phyloP scores from a whole-genome alignment of 2,888 invertebrate genomes.

The Ctenicera cuprea region DNA sequence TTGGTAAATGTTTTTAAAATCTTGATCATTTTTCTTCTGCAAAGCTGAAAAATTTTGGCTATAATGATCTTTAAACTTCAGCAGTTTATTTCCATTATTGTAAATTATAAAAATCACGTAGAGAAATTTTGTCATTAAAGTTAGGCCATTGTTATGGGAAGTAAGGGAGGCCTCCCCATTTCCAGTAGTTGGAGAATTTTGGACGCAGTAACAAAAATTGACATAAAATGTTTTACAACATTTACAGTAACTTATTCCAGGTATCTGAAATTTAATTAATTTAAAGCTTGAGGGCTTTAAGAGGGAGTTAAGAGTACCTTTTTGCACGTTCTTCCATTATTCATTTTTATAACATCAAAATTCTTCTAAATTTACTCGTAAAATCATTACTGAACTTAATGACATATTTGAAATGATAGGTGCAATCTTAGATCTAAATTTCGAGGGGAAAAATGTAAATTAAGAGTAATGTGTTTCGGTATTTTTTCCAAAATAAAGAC shows the following conservation, averaged over 20 bases:
- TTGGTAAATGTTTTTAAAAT: neutral
- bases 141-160: neutral
- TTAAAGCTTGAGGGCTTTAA: neutral
- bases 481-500: too few relatives aligned
- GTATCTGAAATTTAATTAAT: neutral
- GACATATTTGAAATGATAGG: too few relatives aligned
- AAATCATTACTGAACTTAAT: too few relatives aligned
- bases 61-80: neutral
- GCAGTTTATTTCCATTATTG: neutral
- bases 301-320: neutral
- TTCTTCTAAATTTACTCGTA: too few relatives aligned
- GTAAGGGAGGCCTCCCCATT: neutral
- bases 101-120: slow-evolving; percentile 1
- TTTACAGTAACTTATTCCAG: slow-evolving; percentile 20
- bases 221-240: slow-evolving; percentile 6
- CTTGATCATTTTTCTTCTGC: neutral
- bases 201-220: neutral
- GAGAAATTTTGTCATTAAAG: neutral
- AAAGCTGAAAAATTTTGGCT: neutral
- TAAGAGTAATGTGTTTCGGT: too few relatives aligned
- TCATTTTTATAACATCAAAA: neutral
- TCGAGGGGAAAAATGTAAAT: too few relatives aligned
- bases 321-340: neutral
- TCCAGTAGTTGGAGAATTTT: neutral
- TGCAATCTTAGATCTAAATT: too few relatives aligned